Conservation (phyloP, 2,888 invertebrate genomes). For the Acanthosoma haemorrhoidale region DNA sequence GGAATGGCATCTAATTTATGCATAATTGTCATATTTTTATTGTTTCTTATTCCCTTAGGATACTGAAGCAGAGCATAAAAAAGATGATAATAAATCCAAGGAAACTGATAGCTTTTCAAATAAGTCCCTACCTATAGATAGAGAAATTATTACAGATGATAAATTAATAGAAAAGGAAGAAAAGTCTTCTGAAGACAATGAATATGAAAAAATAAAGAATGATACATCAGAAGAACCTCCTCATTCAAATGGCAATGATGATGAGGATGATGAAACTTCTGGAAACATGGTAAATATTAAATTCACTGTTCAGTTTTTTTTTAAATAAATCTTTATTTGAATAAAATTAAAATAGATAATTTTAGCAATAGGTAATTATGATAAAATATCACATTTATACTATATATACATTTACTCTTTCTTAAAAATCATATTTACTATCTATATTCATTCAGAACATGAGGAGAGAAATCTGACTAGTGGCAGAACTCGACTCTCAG, state of each 20-base stretch:
- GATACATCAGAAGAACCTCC: background rate
- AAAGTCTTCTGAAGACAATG: background rate
- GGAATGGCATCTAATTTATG: background rate
- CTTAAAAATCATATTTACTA: too few relatives aligned
- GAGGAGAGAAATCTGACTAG: too few relatives aligned
- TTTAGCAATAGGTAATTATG: background rate
- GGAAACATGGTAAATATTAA: background rate
- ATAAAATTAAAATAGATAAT: background rate
- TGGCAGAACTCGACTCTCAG: too few relatives aligned
- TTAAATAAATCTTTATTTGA: background rate
- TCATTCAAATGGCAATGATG: background rate
- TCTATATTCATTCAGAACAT: too few relatives aligned
- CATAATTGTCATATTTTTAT: background rate
- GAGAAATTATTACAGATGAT: background rate
- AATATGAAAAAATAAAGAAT: background rate
- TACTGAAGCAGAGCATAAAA: conserved; percentile 8
- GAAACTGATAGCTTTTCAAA: background rate
- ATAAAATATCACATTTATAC: too few relatives aligned
- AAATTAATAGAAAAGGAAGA: background rate
- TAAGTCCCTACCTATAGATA: background rate
- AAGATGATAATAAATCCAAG: conserved; percentile 11
- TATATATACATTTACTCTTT: too few relatives aligned
- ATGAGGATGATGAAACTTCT: background rate
- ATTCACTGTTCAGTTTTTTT: background rate
- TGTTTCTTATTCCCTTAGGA: background rate